Evolutionary conservation across 2,888 invertebrate species (phyloP), one percentile per base, ranked within the genome.

Genomic region (Timema podura): DNA sequence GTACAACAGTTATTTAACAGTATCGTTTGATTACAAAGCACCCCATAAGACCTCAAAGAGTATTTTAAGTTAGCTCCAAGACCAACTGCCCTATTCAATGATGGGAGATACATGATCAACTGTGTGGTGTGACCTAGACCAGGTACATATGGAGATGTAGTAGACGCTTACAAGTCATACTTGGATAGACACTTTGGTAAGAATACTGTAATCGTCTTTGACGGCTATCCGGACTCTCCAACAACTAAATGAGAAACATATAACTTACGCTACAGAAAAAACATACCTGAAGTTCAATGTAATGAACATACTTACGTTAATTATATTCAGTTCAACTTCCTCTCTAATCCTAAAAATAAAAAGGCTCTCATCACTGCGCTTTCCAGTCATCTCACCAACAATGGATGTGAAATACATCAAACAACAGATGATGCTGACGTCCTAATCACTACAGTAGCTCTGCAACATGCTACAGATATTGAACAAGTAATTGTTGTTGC

Each of bases 221-320:
- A 61, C 10, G 7, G 61, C 45, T 15, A 30, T 61, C 30, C 30
- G 8, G 61, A 61, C 45, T 61, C 6, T 59, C 61, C 2, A 61
- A 16, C 30, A 3, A 61, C 61, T 16, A 61, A 61, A 61, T 10
- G 61, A 44, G 61, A 61, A 61, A 61, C 6, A 8, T 45, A 61
- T 30, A 15, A 1, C 45, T 45, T 61, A 44, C 30, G 61, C 2
- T 61, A 61, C 61, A 61, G 45, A 45, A 0, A 61, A 61, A 61
- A 61, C 5, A 45, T 61, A 30, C 61, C 61, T 61, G 61, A 61
- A 61, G 61, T 61, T 61, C 61, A 61, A 45, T 61, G 30, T 45
- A 61, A 61, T 6, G 61, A 16, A 61, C 61, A 61, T 61, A 61
- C 61, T 30, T 61, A 61, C 13, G 61, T 61, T 6, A 61, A 30